Percentiles rank a stretch among this genome's conserved stretches.
phyloP scores from a whole-genome alignment of 2,797 vertebrate species.

The Typhlichthys eigenmanni region DNA sequence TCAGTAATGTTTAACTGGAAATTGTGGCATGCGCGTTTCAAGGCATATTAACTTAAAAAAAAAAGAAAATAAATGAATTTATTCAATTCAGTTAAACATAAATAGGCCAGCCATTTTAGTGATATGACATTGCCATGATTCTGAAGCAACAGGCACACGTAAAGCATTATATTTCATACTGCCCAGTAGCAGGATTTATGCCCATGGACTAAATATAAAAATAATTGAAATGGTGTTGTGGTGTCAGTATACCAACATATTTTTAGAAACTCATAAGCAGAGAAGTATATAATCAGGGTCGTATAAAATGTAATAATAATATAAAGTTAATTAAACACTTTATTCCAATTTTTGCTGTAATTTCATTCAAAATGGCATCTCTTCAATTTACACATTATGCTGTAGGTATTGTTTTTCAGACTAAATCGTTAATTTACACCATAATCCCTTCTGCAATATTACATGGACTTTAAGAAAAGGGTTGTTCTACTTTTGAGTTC shows the following conservation, averaged over 20 bases:
- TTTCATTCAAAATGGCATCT: too few relatives aligned
- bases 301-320: not conserved
- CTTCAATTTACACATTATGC: too few relatives aligned
- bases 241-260: constrained; percentile 40
- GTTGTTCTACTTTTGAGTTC: constrained; percentile 75
- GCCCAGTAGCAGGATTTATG: constrained; percentile 66
- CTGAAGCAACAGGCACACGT: constrained; percentile 65
- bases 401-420: not conserved
- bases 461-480: constrained; percentile 15
- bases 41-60: constrained; percentile 30
- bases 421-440: constrained; percentile 10
- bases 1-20: constrained; percentile 45
- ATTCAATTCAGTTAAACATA: constrained; percentile 43
- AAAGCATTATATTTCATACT: constrained; percentile 65
- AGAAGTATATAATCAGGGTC: constrained; percentile 14
- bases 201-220: constrained; percentile 51
- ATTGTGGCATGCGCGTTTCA: constrained; percentile 56
- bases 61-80: constrained; percentile 44
- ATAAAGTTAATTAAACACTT: not conserved
- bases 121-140: constrained; percentile 63
- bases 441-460: constrained; percentile 9
- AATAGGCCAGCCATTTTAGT: constrained; percentile 53
- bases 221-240: constrained; percentile 65
- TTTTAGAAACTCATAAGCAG: constrained; percentile 81
- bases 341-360: too few relatives aligned